Percentiles rank a stretch among this genome's conserved stretches.
These are phyloP conservation scores for Lampropteryx suffumata DNA, from an alignment of 2,888 invertebrate species.

Conservation along the genomic window DNA sequence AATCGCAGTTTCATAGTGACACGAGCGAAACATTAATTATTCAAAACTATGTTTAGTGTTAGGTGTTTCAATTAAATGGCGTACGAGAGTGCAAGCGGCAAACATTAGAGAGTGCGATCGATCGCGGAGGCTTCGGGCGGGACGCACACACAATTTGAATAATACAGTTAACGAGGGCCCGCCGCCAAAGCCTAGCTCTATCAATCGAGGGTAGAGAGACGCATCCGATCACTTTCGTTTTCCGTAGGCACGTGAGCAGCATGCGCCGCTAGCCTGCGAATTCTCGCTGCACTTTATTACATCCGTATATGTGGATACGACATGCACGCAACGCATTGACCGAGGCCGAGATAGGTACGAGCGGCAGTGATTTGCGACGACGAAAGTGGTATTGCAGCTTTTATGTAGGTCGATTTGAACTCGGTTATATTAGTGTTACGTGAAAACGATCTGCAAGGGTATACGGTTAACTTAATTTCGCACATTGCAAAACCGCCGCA, in stretches of 20 bases:
- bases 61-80: constrained; percentile 49
- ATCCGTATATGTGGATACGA: constrained; percentile 79
- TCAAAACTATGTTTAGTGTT: constrained; percentile 42
- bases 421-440: constrained; percentile 73
- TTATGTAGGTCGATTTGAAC: constrained; percentile 77
- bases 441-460: constrained; percentile 48
- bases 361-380: constrained; percentile 79
- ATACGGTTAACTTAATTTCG: constrained; percentile 33
- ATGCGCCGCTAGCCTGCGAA: constrained; percentile 74
- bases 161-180: constrained; percentile 72
- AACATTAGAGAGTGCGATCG: constrained; percentile 59
- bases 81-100: constrained; percentile 56
- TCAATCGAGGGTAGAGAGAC: constrained; percentile 76
- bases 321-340: constrained; percentile 79
- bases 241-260: constrained; percentile 74
- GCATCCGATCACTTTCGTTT: constrained; percentile 80
- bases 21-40: constrained; percentile 38
- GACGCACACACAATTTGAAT: constrained; percentile 70
- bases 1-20: constrained; percentile 30
- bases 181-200: constrained; percentile 64
- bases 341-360: constrained; percentile 80
- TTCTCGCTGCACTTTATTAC: constrained; percentile 78
- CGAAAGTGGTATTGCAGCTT: constrained; percentile 82
- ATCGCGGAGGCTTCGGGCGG: constrained; percentile 44
- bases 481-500: constrained; percentile 23